Conservation (phyloP, 2,888 invertebrate genomes). For the Pelosia muscerda region DNA sequence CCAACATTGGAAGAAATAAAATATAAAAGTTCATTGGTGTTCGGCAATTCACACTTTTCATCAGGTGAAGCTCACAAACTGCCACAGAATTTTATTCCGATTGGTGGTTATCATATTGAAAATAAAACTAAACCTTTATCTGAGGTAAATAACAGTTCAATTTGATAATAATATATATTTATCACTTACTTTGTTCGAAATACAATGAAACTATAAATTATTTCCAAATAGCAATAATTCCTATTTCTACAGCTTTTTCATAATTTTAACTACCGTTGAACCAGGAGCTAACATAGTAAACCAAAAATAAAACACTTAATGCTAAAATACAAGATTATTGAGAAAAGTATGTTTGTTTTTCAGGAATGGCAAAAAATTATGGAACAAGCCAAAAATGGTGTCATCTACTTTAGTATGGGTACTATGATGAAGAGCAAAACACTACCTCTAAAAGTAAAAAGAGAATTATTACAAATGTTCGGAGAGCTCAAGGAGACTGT, state of each 20-base stretch:
- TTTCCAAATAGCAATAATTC: no score
- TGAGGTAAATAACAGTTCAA: conserved; percentile 49
- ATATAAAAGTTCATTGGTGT: conserved; percentile 64
- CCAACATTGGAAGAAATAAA: conserved; percentile 57
- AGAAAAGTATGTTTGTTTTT: conserved; percentile 12
- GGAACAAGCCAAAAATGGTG: conserved; percentile 72
- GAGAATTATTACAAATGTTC: conserved; percentile 67
- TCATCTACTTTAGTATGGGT: conserved; percentile 82
- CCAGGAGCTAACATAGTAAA: no score
- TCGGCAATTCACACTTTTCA: conserved; percentile 69
- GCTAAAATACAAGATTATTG: neutral
- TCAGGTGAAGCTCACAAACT: conserved; percentile 57
- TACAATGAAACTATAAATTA: no score
- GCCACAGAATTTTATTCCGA: conserved; percentile 64
- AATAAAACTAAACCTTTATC: conserved; percentile 62
- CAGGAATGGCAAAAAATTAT: conserved; percentile 53
- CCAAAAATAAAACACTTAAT: neutral
- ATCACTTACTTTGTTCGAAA: no score
- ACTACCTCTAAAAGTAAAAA: conserved; percentile 63
- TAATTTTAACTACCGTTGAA: neutral
- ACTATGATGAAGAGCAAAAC: conserved; percentile 67
- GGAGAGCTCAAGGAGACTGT: conserved; percentile 74
- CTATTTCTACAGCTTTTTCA: no score
- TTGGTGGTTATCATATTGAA: conserved; percentile 71
- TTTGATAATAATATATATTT: no score